Evolutionary conservation across 2,113 vertebrate species (phyloP).

Genomic region (Otolemur garnettii): DNA sequence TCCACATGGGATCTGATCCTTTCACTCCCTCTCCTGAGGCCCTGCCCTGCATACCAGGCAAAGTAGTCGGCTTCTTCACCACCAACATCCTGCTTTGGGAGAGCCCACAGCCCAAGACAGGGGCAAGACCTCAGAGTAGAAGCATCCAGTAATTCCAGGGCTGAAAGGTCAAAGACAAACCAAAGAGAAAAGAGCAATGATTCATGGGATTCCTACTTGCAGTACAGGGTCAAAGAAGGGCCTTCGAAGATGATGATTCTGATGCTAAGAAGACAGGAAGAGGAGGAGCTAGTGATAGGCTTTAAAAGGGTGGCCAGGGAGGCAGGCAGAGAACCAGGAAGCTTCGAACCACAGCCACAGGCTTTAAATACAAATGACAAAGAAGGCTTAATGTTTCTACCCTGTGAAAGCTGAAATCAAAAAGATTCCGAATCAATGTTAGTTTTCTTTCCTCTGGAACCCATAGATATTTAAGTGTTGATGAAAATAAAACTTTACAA

Average conservation of each 20-base stretch:
- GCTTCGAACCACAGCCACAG: not conserved
- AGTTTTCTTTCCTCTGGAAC: not conserved
- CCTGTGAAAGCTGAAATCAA: not conserved
- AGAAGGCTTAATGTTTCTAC: not conserved
- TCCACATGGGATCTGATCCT: not conserved
- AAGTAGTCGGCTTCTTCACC: not conserved
- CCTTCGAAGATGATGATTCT: not conserved
- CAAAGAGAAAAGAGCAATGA: not conserved
- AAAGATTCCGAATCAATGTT: not conserved
- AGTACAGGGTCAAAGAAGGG: not conserved
- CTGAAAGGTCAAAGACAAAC: not conserved
- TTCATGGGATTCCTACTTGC: not conserved
- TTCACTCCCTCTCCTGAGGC: not conserved
- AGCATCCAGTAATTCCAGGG: not conserved
- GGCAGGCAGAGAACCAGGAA: not conserved
- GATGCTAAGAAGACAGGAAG: slow-evolving; percentile 20
- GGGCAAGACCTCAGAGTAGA: not conserved
- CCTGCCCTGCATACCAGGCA: not conserved
- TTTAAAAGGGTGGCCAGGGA: not conserved
- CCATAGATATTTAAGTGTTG: not conserved
- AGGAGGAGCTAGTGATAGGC: not conserved
- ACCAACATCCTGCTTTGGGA: too few species aligned
- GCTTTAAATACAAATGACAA: not conserved
- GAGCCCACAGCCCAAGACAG: not conserved
- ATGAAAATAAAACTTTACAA: slow-evolving; percentile 22